These are phyloP conservation scores for Volucella bombylans DNA, from an alignment of 2,888 invertebrate species.

Conservation along the genomic window DNA sequence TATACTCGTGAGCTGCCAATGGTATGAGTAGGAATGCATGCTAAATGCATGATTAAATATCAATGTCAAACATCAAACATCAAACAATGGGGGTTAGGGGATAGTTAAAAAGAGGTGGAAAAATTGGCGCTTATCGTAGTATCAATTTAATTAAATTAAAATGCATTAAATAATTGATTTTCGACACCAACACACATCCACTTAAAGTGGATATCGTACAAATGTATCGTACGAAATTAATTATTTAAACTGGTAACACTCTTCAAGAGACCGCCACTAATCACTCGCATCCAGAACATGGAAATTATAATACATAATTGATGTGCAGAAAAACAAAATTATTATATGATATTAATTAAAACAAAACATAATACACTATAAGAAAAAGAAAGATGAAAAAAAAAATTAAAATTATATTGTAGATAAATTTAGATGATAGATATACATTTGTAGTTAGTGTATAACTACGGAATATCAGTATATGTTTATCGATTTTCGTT, in stretches of 20 bases:
- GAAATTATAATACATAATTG: no score
- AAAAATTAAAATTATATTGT: slow-evolving; percentile 33
- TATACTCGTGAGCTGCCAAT: not conserved
- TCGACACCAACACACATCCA: not conserved
- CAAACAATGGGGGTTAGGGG: not conserved
- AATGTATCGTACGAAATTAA: not conserved
- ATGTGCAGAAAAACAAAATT: no score
- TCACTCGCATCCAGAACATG: no score
- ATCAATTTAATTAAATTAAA: slow-evolving; percentile 24
- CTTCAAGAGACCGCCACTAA: no score
- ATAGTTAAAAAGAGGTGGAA: not conserved
- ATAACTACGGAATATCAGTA: slow-evolving; percentile 60
- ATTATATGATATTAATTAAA: no score
- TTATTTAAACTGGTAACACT: slow-evolving; percentile 12
- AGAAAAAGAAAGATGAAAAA: slow-evolving; percentile 13
- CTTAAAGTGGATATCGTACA: not conserved
- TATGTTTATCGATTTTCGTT: slow-evolving; percentile 69
- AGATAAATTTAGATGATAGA: slow-evolving; percentile 55
- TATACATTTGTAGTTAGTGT: slow-evolving; percentile 30
- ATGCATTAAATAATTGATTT: slow-evolving; percentile 37
- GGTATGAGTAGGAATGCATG: not conserved
- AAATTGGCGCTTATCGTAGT: not conserved
- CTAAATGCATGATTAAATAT: slow-evolving; percentile 20
- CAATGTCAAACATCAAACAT: slow-evolving; percentile 35
- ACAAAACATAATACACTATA: not conserved